These are phyloP conservation scores for Chrysaora quinquecirrha DNA, from an alignment of 30 jellyfish, hydroid and myxozoan genomes.

Conservation along the genomic window DNA sequence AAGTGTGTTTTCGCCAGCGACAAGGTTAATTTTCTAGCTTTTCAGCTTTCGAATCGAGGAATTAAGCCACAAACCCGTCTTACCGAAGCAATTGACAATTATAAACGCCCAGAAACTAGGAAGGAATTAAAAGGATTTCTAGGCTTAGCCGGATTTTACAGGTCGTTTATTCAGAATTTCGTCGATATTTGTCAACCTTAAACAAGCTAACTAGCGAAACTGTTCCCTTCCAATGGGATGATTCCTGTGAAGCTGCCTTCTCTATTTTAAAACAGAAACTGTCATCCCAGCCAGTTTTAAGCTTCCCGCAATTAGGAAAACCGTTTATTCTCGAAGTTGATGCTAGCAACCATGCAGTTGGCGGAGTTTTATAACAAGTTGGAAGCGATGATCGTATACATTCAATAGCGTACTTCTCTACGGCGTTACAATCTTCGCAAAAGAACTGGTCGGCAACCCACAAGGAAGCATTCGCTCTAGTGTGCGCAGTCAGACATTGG, in stretches of 20 bases:
- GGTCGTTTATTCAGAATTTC: constrained; percentile 43
- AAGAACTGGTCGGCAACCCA: constrained; percentile 43
- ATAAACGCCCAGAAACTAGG: constrained; percentile 37
- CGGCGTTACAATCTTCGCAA: constrained; percentile 45
- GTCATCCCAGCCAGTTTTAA: constrained; percentile 40
- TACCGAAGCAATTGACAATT: constrained; percentile 35
- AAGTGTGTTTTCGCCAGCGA: constrained; percentile 50
- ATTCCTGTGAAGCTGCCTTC: constrained; percentile 42
- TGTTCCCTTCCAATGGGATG: constrained; percentile 52
- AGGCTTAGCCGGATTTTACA: constrained; percentile 37
- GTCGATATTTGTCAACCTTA: constrained; percentile 48
- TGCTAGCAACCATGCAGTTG: constrained; percentile 45
- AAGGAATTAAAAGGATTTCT: constrained; percentile 31
- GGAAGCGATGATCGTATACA: constrained; percentile 18
- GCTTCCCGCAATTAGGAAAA: constrained; percentile 40
- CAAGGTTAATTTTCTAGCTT: constrained; percentile 52
- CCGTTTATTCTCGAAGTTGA: constrained; percentile 45
- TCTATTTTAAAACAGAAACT: constrained; percentile 26
- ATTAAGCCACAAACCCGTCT: constrained; percentile 62
- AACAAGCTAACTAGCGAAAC: constrained; percentile 40
- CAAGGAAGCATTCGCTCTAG: constrained; percentile 47
- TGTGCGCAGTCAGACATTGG: constrained; percentile 42
- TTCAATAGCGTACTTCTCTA: constrained; percentile 36
- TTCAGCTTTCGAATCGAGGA: constrained; percentile 49
- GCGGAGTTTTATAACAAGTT: constrained; percentile 17